Conservation (phyloP, 2,113 vertebrate genomes). For the Chaetops frenatus region DNA sequence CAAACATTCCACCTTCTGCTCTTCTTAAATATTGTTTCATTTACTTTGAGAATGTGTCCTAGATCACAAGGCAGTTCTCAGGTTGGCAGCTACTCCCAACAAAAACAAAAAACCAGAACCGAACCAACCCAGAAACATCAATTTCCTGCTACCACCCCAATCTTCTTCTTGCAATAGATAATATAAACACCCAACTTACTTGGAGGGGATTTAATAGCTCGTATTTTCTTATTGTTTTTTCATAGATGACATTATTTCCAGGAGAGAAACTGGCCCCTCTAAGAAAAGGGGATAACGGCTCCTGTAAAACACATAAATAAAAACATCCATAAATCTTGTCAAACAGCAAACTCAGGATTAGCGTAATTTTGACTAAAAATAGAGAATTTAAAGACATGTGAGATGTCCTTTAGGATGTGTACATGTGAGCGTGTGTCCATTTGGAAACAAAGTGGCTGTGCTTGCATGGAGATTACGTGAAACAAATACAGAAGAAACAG, state of each 20-base stretch:
- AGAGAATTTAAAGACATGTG: not conserved
- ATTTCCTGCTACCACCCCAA: not conserved
- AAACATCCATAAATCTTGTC: not conserved
- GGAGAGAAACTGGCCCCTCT: constrained; percentile 65
- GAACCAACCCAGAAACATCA: not conserved
- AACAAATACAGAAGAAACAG: not conserved
- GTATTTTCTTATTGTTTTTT: constrained; percentile 77
- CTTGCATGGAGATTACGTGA: not conserved
- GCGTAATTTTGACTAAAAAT: not conserved
- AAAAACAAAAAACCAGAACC: not conserved
- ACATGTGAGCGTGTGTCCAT: too few relatives aligned
- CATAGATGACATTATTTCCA: constrained; percentile 76
- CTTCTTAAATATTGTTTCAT: not conserved
- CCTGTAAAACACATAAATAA: constrained; percentile 39
- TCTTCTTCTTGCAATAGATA: not conserved
- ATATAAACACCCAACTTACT: constrained; percentile 34
- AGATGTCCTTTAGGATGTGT: not conserved
- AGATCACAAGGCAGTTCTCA: not conserved
- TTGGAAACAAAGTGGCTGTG: not conserved
- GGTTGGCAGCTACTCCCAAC: not conserved
- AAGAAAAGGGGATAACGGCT: constrained; percentile 68
- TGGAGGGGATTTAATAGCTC: constrained; percentile 69
- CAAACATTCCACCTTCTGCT: not conserved
- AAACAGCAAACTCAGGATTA: not conserved
- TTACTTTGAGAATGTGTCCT: not conserved